These are phyloP conservation scores for Mizuhopecten yessoensis DNA, from an alignment of 1,140 invertebrate genomes.

Conservation along the genomic window DNA sequence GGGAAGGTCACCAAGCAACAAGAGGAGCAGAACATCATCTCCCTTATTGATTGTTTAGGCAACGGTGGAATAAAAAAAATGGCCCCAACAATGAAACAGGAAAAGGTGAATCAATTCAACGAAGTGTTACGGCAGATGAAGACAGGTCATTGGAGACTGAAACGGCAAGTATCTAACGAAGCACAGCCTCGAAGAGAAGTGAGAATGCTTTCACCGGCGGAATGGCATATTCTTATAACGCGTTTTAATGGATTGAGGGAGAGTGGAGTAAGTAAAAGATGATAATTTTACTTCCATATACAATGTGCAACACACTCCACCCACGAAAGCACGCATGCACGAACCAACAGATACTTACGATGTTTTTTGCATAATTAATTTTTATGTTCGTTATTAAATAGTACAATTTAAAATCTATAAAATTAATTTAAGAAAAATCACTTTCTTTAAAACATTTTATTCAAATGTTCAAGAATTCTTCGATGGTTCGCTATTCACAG, in stretches of 20 bases:
- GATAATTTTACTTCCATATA: no score
- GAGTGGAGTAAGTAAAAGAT: neutral
- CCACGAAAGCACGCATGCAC: no score
- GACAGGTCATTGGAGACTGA: neutral
- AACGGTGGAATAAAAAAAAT: neutral
- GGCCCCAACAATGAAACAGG: neutral
- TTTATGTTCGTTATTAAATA: neutral
- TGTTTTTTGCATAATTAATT: no score
- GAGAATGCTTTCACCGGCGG: neutral
- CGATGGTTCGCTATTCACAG: no score
- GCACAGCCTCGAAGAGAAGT: neutral
- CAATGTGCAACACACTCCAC: no score
- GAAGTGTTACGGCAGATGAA: neutral
- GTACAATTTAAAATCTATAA: no score
- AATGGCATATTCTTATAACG: neutral
- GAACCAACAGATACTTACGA: no score
- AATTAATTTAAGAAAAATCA: no score
- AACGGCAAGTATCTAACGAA: neutral
- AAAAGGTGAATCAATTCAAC: neutral
- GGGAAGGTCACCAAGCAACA: neutral
- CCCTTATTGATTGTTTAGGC: neutral
- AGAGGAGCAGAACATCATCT: neutral
- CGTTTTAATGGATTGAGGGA: neutral
- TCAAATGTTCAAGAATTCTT: no score
- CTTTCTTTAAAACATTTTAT: no score